Percentiles rank a stretch among this genome's conserved stretches.
phyloP scores from a whole-genome alignment of 2,113 vertebrate species.

The Colossoma macropomum region DNA sequence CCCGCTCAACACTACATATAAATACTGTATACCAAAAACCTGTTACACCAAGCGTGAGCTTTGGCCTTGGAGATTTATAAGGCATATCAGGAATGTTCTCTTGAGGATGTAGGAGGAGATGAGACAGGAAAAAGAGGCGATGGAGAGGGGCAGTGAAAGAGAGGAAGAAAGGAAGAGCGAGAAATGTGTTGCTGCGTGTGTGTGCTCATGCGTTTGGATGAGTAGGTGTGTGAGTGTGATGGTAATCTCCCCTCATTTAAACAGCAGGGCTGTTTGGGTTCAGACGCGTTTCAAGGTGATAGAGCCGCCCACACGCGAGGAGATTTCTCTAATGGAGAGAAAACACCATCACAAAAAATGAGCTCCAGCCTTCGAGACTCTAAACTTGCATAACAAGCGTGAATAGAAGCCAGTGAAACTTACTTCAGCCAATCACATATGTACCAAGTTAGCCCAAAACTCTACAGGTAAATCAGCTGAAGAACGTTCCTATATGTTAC shows the following conservation, averaged over 20 bases:
- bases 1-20: not conserved
- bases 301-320: conserved; percentile 33
- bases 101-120: not conserved
- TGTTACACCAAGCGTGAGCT: not conserved
- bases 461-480: not conserved
- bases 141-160: not conserved
- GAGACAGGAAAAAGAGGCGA: not conserved
- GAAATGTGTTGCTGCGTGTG: not conserved
- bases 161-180: not conserved
- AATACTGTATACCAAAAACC: conserved; percentile 1
- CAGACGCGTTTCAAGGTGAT: conserved; percentile 9
- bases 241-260: conserved; percentile 50
- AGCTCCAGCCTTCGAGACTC: not conserved
- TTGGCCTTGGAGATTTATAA: not conserved
- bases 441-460: conserved; percentile 19
- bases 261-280: conserved; percentile 35
- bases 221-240: conserved; percentile 38
- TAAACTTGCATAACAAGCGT: conserved; percentile 14
- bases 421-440: not conserved
- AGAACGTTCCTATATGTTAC: not conserved
- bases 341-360: conserved; percentile 32
- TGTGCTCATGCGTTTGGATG: conserved; percentile 27
- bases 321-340: conserved; percentile 38
- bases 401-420: conserved; percentile 13
- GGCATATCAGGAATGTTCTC: conserved; percentile 8